phyloP scores from a whole-genome alignment of 30 jellyfish, hydroid and myxozoan genomes.

The Nemopilema nomurai region DNA sequence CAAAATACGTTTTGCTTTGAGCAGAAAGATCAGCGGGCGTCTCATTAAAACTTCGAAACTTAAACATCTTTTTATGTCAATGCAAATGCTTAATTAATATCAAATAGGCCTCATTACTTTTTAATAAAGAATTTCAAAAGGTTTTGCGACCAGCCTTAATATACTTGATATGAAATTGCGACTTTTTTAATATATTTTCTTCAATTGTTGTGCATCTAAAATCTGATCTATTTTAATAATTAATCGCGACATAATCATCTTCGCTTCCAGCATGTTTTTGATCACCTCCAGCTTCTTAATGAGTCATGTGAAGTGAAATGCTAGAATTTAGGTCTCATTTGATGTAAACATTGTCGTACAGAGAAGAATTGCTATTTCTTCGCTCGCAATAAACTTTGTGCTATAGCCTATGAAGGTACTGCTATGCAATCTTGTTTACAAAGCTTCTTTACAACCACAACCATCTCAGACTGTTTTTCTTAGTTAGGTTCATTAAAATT shows the following conservation, averaged over 20 bases:
- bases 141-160: slow-evolving; percentile 1
- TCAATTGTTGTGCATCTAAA: slow-evolving; percentile 11
- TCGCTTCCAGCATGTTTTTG: neutral
- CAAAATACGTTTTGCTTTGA: neutral
- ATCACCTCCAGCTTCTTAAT: slow-evolving; percentile 4
- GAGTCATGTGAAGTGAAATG: slow-evolving; percentile 25
- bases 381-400: neutral
- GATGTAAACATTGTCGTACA: neutral
- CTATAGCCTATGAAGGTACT: neutral
- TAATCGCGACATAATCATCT: neutral
- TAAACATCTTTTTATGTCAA: neutral
- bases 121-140: slow-evolving; percentile 15
- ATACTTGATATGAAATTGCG: slow-evolving; percentile 53
- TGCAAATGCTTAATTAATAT: slow-evolving; percentile 3
- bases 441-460: neutral
- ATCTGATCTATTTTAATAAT: slow-evolving; percentile 39
- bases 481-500: neutral
- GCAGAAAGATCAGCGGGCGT: neutral
- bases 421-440: neutral
- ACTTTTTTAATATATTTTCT: slow-evolving; percentile 20
- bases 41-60: neutral
- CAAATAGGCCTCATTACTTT: slow-evolving; percentile 22
- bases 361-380: neutral
- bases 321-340: neutral
- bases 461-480: neutral